Conservation (phyloP, 2,888 invertebrate genomes). For the Timandra comae region DNA sequence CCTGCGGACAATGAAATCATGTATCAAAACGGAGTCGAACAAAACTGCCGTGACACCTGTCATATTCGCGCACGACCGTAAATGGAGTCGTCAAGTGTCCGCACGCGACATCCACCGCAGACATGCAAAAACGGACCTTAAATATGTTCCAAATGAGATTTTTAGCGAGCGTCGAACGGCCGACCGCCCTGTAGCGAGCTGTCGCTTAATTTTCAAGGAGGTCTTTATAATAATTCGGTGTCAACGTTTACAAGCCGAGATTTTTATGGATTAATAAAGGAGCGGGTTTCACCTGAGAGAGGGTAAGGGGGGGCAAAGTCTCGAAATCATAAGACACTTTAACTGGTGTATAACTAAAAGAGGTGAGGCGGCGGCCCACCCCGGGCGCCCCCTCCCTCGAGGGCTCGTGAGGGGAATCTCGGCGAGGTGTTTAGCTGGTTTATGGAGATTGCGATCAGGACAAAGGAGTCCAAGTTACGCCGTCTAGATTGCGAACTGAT, state of each 20-base stretch:
- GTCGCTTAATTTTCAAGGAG: slow-evolving; percentile 21
- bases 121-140: slow-evolving; percentile 13
- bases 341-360: slow-evolving; percentile 51
- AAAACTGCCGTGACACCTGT: slow-evolving; percentile 16
- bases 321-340: slow-evolving; percentile 61
- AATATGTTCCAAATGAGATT: slow-evolving; percentile 10
- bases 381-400: slow-evolving; percentile 15
- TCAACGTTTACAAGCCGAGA: slow-evolving; percentile 33
- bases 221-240: slow-evolving; percentile 39
- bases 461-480: slow-evolving; percentile 67
- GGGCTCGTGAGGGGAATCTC: slow-evolving; percentile 49
- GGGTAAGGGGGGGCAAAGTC: slow-evolving; percentile 39
- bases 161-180: slow-evolving; percentile 15
- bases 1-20: slow-evolving; percentile 44
- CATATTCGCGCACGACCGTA: slow-evolving; percentile 10
- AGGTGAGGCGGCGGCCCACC: slow-evolving; percentile 19
- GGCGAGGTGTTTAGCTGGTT: slow-evolving; percentile 72
- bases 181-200: slow-evolving; percentile 10
- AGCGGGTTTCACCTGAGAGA: slow-evolving; percentile 36
- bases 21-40: slow-evolving; percentile 8
- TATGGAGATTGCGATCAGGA: slow-evolving; percentile 74
- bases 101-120: slow-evolving; percentile 14
- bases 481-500: slow-evolving; percentile 61
- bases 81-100: slow-evolving; percentile 8
- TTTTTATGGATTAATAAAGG: slow-evolving; percentile 59